Evolutionary conservation across 2,888 invertebrate genomes (phyloP), one percentile per base, ranked within the genome.

Genomic region (Synanthedon myopaeformis): DNA sequence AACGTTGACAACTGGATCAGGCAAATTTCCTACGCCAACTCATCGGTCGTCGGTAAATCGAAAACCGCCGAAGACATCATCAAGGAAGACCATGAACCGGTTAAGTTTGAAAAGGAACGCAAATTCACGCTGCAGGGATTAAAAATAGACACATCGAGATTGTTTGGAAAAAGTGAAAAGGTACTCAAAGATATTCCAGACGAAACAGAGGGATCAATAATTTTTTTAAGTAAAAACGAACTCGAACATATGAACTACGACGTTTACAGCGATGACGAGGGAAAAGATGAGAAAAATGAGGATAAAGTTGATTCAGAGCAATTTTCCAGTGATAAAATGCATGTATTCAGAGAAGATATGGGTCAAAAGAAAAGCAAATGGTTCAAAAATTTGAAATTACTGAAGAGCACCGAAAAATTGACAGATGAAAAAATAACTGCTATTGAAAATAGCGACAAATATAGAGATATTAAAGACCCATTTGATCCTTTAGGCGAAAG

Each of bases 181-280:
- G 86, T 87, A 12, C 71, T 88, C 14, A 87, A 83, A 68, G 88
- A 88, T 64, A 88, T 88, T 52, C 88, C 88, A 0, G 88, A 90
- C 57, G 91, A 91, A 64, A 91, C 90, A 49, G 91, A 91, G 69
- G 91, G 91, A 51, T 91, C 91, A 0, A 91, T 91, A n/a, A 91
- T 91, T 77, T 91, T 91, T 73, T 79, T 91, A 60, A 91, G 90
- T 69, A 91, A 91, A 79, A 89, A 90, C 61, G 91, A 91, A 82
- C 79, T 91, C 62, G 90, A 90, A 67, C 90, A 90, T 65, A 84
- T 91, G 80, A 91, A 90, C 60, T 88, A 87, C 66, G 88, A 88
- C 57, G 85, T 87, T 42, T 88, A 86, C 58, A 89, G 87, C 61
- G 88, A 88, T 51, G 88, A 88, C 56, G 88, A 87, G 57, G 79